Evolutionary conservation across 2,888 invertebrate species (phyloP).

Genomic region (Ennomos erosarius): DNA sequence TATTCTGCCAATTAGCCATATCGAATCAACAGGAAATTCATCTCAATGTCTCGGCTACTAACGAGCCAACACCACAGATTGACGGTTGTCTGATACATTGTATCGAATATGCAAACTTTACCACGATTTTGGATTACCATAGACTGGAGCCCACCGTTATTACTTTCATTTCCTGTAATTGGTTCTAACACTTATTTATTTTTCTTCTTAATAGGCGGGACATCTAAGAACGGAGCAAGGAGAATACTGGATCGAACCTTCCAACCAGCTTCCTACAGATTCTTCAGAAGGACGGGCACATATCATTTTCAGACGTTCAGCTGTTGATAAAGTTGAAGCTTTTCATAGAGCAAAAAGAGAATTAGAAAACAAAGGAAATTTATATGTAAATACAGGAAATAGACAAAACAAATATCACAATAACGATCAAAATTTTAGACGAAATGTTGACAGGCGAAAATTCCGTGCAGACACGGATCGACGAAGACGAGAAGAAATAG

Average conservation of each 20-base stretch:
- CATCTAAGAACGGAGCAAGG: slow-evolving; percentile 87
- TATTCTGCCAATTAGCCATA: slow-evolving; percentile 44
- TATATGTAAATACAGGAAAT: slow-evolving; percentile 76
- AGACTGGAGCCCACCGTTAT: slow-evolving; percentile 2
- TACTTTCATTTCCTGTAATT: slow-evolving; percentile 1
- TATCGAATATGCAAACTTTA: slow-evolving; percentile 21
- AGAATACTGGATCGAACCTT: slow-evolving; percentile 90
- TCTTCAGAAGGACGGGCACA: slow-evolving; percentile 84
- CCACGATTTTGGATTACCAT: slow-evolving; percentile 14
- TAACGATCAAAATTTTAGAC: slow-evolving; percentile 59
- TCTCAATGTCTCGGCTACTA: slow-evolving; percentile 42
- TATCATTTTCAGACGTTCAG: slow-evolving; percentile 88
- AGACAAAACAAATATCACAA: slow-evolving; percentile 69
- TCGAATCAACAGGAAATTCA: slow-evolving; percentile 43
- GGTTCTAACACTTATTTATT: slow-evolving; percentile 6
- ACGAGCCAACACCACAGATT: slow-evolving; percentile 38
- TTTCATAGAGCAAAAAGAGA: slow-evolving; percentile 71
- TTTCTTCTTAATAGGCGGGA: slow-evolving; percentile 84
- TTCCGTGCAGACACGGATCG: slow-evolving; percentile 84
- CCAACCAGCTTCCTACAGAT: slow-evolving; percentile 78
- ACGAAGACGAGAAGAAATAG: slow-evolving; percentile 67
- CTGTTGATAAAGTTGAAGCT: slow-evolving; percentile 80
- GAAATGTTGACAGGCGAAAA: slow-evolving; percentile 76
- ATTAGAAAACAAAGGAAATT: slow-evolving; percentile 52
- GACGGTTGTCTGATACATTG: slow-evolving; percentile 27